These are phyloP conservation scores for Syngnathus floridae DNA, from an alignment of 2,113 vertebrate genomes.

Conservation along the genomic window DNA sequence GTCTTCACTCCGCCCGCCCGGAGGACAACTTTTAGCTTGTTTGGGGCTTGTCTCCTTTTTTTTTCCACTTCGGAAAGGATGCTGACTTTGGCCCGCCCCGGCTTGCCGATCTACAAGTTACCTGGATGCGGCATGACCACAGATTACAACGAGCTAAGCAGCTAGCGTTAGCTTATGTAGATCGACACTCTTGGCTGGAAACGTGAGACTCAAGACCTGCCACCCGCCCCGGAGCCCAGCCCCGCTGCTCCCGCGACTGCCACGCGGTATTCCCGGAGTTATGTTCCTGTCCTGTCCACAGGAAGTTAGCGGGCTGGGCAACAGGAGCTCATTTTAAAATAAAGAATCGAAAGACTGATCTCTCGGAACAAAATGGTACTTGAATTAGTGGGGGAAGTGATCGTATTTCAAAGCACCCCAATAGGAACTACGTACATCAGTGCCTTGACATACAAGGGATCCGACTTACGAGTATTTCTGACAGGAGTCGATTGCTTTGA, in stretches of 20 bases:
- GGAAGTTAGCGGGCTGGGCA: slow-evolving; percentile 13
- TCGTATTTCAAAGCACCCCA: not conserved
- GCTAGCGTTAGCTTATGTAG: not conserved
- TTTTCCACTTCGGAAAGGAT: slow-evolving; percentile 50
- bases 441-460: not conserved
- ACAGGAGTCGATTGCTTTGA: not conserved
- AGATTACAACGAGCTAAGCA: not conserved
- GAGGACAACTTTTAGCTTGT: slow-evolving; percentile 60
- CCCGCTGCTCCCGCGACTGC: slow-evolving; percentile 28
- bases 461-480: not conserved
- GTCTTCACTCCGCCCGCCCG: slow-evolving; percentile 34
- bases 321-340: not conserved
- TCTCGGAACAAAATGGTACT: not conserved
- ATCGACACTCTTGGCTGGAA: slow-evolving; percentile 46
- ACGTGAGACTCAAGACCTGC: slow-evolving; percentile 50
- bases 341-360: not conserved
- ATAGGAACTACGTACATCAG: not conserved
- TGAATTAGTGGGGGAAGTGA: not conserved
- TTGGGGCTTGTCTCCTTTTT: slow-evolving; percentile 46
- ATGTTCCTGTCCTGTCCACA: slow-evolving; percentile 3
- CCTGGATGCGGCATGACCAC: slow-evolving; percentile 18
- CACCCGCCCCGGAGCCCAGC: slow-evolving; percentile 31
- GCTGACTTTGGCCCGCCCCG: slow-evolving; percentile 43
- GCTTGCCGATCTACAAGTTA: slow-evolving; percentile 15
- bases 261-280: slow-evolving; percentile 63